Base-by-base conservation (phyloP, 2,888 invertebrate genomes). In the Diploptera punctata region DNA sequence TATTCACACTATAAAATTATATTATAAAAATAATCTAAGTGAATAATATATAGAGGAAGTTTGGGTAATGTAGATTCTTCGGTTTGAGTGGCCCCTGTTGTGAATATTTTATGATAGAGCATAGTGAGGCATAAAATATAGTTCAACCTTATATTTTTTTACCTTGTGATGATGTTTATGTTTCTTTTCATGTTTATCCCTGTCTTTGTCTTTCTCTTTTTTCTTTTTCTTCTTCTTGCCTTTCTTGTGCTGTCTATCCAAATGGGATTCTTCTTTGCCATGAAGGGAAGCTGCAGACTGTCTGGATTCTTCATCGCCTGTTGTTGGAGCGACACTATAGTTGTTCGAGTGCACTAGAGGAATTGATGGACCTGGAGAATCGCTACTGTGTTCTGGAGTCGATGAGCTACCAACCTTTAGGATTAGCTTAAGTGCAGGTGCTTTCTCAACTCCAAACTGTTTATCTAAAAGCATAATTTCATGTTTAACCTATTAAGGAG, bases 151-250 rank as follows among this genome's bases (percentile, higher is more conserved):
- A n/a, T n/a, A n/a, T 10, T 24, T 67, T 70, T 74, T 77, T 74
- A 81, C 80, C 78, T 88, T 91, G 78, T 91, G 91, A 79, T 91
- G 91, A 79, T 91, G 90, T 75, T 91, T 91, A 79, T 92, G 91
- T 75, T 91, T 89, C 78, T 91, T 89, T 78, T 91, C 90, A 72
- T 89, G 87, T 78, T 88, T 88, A 72, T 86, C 86, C 71, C 80
- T 80, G 69, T 84, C 84, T 67, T 78, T 80, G 13, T 82, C 81
- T 73, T 83, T 83, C 78, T 89, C 88, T 81, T 92, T 92, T 83
- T 92, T 93, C 84, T 92, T 93, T 82, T 93, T 92, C 80, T 92
- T 92, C 82, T 92, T 92, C 79, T 92, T 92, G 0, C 90, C 86
- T 79, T 91, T 91, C 77, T 91, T 92, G 77, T 91, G 90, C 3